Conservation (phyloP, 1,140 invertebrate genomes). For the Lethrus apterus region DNA sequence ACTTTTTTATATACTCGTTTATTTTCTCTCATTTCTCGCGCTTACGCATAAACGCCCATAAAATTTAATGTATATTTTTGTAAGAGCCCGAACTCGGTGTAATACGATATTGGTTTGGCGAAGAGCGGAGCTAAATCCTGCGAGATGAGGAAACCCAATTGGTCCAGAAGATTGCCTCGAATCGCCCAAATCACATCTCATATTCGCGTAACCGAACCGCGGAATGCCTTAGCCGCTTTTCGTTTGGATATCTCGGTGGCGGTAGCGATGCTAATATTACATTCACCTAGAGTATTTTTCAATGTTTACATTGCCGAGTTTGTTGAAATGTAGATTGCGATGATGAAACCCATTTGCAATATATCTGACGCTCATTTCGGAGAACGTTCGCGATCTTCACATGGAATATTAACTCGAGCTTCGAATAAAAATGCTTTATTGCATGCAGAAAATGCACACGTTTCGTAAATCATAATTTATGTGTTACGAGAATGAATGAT, state of each 20-base stretch:
- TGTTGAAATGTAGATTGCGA: constrained; percentile 33
- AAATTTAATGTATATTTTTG: constrained; percentile 33
- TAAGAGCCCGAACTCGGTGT: constrained; percentile 21
- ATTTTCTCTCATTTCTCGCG: constrained; percentile 30
- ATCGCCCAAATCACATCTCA: constrained; percentile 28
- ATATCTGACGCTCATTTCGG: constrained; percentile 27
- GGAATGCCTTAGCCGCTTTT: constrained; percentile 12
- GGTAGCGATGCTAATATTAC: constrained; percentile 24
- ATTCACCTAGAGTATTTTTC: constrained; percentile 33
- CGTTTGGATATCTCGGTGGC: background rate
- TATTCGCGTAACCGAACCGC: constrained; percentile 24
- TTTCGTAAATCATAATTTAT: too few species aligned
- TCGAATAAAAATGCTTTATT: too few species aligned
- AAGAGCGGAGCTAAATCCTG: constrained; percentile 16
- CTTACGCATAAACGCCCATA: constrained; percentile 28
- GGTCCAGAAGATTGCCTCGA: constrained; percentile 21
- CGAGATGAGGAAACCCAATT: constrained; percentile 28
- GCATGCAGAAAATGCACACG: too few species aligned
- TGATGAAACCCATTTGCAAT: constrained; percentile 34
- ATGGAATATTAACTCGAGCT: too few species aligned
- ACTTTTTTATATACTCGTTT: constrained; percentile 30
- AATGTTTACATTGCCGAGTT: constrained; percentile 32
- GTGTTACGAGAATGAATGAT: too few species aligned
- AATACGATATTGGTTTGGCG: constrained; percentile 31
- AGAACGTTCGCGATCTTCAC: too few species aligned